A percentile compares a stretch with the other conserved stretches of the same genome.
phyloP scores from a whole-genome alignment of 2,113 vertebrate species.

The Peromyscus polionotus region DNA sequence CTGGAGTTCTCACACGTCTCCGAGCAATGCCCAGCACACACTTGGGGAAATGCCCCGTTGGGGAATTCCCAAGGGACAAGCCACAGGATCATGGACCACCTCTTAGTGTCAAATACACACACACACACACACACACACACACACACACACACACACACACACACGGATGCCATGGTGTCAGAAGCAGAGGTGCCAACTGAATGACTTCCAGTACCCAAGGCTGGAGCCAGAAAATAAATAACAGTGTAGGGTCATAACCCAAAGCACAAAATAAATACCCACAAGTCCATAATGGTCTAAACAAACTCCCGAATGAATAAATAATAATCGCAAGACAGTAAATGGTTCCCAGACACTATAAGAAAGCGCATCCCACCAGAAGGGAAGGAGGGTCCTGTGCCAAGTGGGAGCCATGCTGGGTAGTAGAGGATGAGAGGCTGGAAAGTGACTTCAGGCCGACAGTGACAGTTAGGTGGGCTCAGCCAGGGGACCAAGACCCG shows the following conservation, averaged over 20 bases:
- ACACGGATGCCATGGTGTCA: not conserved
- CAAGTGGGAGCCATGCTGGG: not conserved
- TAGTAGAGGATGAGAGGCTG: not conserved
- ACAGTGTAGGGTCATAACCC: not conserved
- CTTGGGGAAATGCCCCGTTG: not conserved
- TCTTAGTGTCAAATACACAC: not conserved
- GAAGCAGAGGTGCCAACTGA: not conserved
- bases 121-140: rapidly evolving
- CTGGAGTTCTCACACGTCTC: not conserved
- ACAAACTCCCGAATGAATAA: not conserved
- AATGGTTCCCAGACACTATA: not conserved
- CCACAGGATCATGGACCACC: not conserved
- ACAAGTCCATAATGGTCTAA: not conserved
- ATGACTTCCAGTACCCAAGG: not conserved
- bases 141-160: rapidly evolving
- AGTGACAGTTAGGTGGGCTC: not conserved
- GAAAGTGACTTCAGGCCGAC: not conserved
- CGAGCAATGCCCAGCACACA: not conserved
- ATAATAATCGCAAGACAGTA: not conserved
- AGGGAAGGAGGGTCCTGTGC: not conserved
- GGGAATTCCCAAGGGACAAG: too few relatives aligned
- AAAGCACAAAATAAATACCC: not conserved
- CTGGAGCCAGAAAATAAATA: not conserved
- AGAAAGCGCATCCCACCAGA: not conserved
- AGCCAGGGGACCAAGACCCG: not conserved